Evolutionary conservation across 2,888 invertebrate genomes (phyloP).

Genomic region (Cantharis rufa): DNA sequence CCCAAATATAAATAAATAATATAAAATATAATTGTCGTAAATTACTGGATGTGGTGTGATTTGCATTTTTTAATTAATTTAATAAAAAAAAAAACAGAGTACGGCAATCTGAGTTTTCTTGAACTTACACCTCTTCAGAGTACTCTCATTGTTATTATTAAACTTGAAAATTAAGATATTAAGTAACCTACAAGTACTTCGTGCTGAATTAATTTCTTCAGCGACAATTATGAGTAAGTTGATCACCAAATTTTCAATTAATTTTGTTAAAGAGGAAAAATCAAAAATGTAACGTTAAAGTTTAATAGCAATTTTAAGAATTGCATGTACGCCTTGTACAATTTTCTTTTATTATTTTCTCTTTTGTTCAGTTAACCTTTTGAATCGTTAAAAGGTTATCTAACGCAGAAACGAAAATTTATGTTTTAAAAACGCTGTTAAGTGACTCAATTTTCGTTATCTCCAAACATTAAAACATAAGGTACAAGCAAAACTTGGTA

Average conservation of each 20-base stretch:
- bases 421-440: slow-evolving; percentile 3
- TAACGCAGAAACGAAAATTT: slow-evolving; percentile 4
- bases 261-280: background rate
- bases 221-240: background rate
- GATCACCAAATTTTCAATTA: background rate
- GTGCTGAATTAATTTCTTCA: background rate
- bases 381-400: slow-evolving; percentile 4
- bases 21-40: too few species aligned
- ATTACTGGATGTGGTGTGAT: too few species aligned
- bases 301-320: background rate
- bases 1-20: too few species aligned
- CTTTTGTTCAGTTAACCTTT: slow-evolving; percentile 1
- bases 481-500: background rate
- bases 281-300: background rate
- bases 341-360: background rate
- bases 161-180: too few species aligned
- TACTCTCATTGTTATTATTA: too few species aligned
- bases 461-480: background rate
- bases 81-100: too few species aligned
- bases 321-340: background rate
- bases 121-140: too few species aligned
- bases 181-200: too few species aligned
- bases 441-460: slow-evolving; percentile 1
- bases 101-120: too few species aligned
- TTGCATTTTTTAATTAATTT: too few species aligned